Evolutionary conservation across 1,140 invertebrate genomes (phyloP), one percentile per base, ranked within the genome.

Genomic region (Zaprionus taronus): DNA sequence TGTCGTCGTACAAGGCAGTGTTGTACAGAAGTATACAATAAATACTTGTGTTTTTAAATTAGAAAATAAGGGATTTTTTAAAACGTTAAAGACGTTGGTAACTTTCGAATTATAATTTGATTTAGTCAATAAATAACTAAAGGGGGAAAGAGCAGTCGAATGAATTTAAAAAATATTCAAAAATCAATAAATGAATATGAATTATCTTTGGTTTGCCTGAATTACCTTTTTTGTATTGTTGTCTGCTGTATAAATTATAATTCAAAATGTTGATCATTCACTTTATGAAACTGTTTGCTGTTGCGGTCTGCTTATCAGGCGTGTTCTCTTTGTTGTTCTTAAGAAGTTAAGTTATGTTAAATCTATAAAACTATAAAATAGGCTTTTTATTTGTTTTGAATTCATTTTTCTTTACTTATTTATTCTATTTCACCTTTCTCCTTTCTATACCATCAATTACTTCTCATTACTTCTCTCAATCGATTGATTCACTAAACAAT

Each of bases 361-460:
- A 75, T 53, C 63, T 80, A 78, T 36, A 65, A 66, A 49, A 53
- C 80, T 87, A 89, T 56, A 66, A 78, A 71, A 71, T 89, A 83
- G 44, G 34, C 80, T 71, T 75, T 2, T 75, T 70, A 81, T 81
- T 38, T 64, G 57, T 58, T 79, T 64, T 22, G 75, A 79, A 78
- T 78, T 67, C 75, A 55, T 55, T 2, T 53, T 87, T 76, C 36
- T 83, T 81, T 83, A 83, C 84, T 87, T 87, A 87, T 83, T 51
- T 76, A 81, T 73, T 76, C 84, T 87, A 87, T 87, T 87, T 87
- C 84, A 87, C 84, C 84, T 87, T 89, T 87, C 84, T 87, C 84
- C 84, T 89, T 89, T 49, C 47, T 49, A 4, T 49, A 49, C 81
- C 71, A 74, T 81, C 65, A 28, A 77, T 75, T 81, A 79, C 60